Percentiles rank a stretch among this genome's conserved stretches.
phyloP scores from a whole-genome alignment of 2,113 vertebrate species.

The Pluvianellus socialis region DNA sequence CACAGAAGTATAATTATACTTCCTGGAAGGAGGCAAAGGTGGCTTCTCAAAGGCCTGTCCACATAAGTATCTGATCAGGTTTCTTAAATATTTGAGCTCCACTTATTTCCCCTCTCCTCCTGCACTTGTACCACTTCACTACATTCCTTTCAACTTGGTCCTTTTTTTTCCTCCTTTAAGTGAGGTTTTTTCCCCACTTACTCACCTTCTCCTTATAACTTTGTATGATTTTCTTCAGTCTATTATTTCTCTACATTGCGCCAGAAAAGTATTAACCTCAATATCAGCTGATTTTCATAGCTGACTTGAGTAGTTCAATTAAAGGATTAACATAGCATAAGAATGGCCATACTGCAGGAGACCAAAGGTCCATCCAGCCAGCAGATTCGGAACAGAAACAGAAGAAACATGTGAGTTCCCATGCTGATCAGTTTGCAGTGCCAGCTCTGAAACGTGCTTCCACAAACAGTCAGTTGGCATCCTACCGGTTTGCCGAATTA shows the following conservation, averaged over 20 bases:
- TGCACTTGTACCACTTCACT: not conserved
- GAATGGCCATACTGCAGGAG: not conserved
- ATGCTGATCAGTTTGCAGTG: not conserved
- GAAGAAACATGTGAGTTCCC: not conserved
- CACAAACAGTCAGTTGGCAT: not conserved
- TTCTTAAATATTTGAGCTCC: not conserved
- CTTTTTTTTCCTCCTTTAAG: not conserved
- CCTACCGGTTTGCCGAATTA: not conserved
- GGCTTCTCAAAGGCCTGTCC: not conserved
- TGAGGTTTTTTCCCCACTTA: not conserved
- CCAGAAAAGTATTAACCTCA: not conserved
- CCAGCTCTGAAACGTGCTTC: not conserved
- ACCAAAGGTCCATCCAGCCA: not conserved
- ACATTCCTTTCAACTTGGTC: not conserved
- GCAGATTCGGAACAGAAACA: not conserved
- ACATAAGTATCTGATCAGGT: not conserved
- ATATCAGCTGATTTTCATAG: not conserved
- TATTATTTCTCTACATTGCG: not conserved
- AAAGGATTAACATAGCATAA: not conserved
- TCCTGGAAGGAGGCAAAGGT: not conserved
- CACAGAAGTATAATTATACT: not conserved
- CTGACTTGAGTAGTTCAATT: not conserved
- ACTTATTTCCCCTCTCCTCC: not conserved
- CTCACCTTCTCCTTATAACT: not conserved
- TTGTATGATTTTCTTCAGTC: not conserved